phyloP scores from a whole-genome alignment of 2,113 vertebrate genomes.

The Pelvicachromis taeniatus region DNA sequence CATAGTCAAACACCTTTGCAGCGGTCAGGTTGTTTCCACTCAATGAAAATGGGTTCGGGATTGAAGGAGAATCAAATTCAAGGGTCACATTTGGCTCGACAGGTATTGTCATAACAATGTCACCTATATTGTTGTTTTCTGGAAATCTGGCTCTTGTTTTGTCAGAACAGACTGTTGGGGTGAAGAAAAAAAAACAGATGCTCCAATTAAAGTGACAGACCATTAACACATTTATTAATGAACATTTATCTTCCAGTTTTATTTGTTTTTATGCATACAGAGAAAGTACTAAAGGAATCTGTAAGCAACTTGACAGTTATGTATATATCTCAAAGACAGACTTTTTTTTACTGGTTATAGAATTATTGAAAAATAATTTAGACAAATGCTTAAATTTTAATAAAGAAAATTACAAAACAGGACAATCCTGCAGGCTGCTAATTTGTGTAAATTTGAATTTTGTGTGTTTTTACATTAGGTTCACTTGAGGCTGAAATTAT shows the following conservation, averaged over 20 bases:
- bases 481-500: too few relatives aligned
- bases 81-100: background rate
- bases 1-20: conserved; percentile 42
- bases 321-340: background rate
- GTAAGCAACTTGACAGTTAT: background rate
- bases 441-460: too few relatives aligned
- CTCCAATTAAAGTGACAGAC: background rate
- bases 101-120: background rate
- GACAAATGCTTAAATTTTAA: background rate
- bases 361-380: background rate
- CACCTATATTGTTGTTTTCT: conserved; percentile 40
- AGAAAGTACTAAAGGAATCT: background rate
- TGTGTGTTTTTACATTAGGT: too few relatives aligned
- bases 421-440: too few relatives aligned
- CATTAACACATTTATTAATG: too few relatives aligned
- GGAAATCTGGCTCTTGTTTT: too few relatives aligned
- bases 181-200: background rate
- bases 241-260: background rate
- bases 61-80: accelerated
- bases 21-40: background rate
- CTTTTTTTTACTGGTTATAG: background rate
- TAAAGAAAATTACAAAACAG: too few relatives aligned
- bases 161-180: conserved; percentile 42
- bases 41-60: background rate
- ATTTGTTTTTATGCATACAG: background rate